Conservation (phyloP, 2,113 vertebrate genomes). For the Australoheros scitulus region DNA sequence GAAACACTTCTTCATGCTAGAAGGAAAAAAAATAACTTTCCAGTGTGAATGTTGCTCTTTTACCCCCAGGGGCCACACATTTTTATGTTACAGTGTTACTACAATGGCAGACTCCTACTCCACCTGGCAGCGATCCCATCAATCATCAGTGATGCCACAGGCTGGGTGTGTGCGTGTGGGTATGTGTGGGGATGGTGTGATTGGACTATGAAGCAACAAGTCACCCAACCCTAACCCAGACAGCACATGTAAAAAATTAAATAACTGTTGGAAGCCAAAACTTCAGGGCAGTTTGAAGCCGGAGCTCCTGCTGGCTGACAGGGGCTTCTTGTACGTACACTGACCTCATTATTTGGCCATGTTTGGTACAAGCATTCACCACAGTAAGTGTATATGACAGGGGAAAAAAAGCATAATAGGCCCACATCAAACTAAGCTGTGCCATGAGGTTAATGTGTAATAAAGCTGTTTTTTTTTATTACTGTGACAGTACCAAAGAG, state of each 20-base stretch:
- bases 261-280: rapidly evolving
- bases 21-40: too few species aligned
- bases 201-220: rapidly evolving
- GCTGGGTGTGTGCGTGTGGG: too few species aligned
- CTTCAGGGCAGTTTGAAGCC: background rate
- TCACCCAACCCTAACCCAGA: background rate
- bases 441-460: background rate
- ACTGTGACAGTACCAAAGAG: background rate
- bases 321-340: background rate
- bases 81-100: too few species aligned
- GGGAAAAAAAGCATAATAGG: rapidly evolving
- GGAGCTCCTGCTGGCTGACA: background rate
- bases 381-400: background rate
- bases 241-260: background rate
- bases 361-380: background rate
- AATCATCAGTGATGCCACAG: too few species aligned
- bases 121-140: too few species aligned
- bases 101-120: too few species aligned
- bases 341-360: background rate
- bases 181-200: too few species aligned
- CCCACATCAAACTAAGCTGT: background rate
- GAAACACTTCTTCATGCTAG: too few species aligned
- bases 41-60: too few species aligned
- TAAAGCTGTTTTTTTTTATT: background rate
- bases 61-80: too few species aligned